Percentiles rank a stretch among this genome's conserved stretches.
Conservation (phyloP, 2,888 invertebrate species). For the Zaprionus bogoriensis region DNA sequence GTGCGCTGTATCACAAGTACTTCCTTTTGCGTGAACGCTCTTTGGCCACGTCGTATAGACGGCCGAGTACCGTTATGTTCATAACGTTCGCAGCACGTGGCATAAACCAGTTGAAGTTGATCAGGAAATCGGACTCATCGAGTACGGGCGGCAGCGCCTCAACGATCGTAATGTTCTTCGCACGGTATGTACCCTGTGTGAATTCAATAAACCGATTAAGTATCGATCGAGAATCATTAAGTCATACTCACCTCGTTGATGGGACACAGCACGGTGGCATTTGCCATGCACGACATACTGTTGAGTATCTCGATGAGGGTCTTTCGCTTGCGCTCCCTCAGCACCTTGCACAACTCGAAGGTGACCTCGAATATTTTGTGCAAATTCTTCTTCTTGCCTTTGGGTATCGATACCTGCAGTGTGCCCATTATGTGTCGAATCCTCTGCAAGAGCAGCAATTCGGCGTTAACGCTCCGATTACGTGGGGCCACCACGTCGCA, state of each 20-base stretch:
- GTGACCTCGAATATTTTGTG: slow-evolving; percentile 44
- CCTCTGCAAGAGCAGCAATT: slow-evolving; percentile 20
- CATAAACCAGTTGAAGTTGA: slow-evolving; percentile 35
- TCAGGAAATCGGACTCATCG: slow-evolving; percentile 39
- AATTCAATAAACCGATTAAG: not conserved
- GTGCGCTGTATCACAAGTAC: slow-evolving; percentile 23
- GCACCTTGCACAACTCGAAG: slow-evolving; percentile 58
- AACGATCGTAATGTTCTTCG: slow-evolving; percentile 41
- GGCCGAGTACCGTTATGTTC: slow-evolving; percentile 41
- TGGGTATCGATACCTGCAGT: slow-evolving; percentile 46
- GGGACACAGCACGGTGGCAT: slow-evolving; percentile 42
- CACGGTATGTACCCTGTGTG: slow-evolving; percentile 42
- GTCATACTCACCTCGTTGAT: slow-evolving; percentile 29
- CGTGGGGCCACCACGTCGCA: slow-evolving; percentile 39
- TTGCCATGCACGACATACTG: slow-evolving; percentile 18
- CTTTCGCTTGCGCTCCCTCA: slow-evolving; percentile 42
- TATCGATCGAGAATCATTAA: not conserved
- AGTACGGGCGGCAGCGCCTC: slow-evolving; percentile 47
- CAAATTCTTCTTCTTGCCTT: slow-evolving; percentile 20
- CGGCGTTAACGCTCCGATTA: slow-evolving; percentile 33
- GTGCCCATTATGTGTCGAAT: slow-evolving; percentile 20
- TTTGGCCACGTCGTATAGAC: slow-evolving; percentile 39
- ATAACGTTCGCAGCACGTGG: slow-evolving; percentile 27
- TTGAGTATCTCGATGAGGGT: slow-evolving; percentile 39
- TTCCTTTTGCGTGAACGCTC: slow-evolving; percentile 32